Evolutionary conservation across 2,888 invertebrate genomes (phyloP).

Genomic region (Cinara cedri): DNA sequence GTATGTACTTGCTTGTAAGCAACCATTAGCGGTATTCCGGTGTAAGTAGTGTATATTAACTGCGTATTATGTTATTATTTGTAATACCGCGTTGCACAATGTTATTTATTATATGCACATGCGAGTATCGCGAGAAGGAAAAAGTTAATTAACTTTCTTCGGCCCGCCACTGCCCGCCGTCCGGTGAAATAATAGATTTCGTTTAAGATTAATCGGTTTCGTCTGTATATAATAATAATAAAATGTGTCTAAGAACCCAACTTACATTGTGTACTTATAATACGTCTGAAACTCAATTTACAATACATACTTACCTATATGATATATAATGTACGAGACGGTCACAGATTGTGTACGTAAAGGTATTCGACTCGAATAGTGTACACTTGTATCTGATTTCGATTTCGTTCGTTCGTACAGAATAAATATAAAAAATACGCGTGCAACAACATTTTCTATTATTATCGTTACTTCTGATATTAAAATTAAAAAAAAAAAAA

Average conservation of each 20-base stretch:
- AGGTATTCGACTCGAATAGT: conserved; percentile 1
- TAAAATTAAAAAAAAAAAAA: too few species aligned
- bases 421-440: too few species aligned
- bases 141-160: conserved; percentile 47
- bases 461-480: too few species aligned
- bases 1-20: too few species aligned
- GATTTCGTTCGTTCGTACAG: too few species aligned
- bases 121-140: not conserved
- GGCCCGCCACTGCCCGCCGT: not conserved
- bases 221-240: not conserved
- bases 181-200: conserved; percentile 46
- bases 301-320: not conserved
- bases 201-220: conserved; percentile 49
- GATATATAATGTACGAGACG: not conserved
- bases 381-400: not conserved
- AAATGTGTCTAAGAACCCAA: not conserved
- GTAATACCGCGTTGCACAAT: not conserved
- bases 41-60: too few species aligned
- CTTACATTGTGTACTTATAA: not conserved
- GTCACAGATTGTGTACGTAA: not conserved
- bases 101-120: not conserved
- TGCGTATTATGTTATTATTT: not conserved
- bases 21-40: too few species aligned
- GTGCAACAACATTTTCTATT: too few species aligned
- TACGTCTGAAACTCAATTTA: conserved; percentile 26